phyloP scores from a whole-genome alignment of 1,140 invertebrate species.

The Nephila pilipes region DNA sequence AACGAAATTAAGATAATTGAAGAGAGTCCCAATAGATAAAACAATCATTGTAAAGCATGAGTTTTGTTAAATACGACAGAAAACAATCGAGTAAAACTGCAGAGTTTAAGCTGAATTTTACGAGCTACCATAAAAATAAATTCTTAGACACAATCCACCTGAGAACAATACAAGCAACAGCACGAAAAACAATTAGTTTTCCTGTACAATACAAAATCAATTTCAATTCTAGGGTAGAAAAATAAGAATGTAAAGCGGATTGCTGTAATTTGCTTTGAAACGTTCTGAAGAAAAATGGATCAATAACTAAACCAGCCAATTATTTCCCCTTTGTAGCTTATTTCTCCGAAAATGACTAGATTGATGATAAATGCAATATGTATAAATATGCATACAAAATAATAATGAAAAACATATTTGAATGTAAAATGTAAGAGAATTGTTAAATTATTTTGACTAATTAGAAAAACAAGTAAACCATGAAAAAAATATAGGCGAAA shows the following conservation, averaged over 20 bases:
- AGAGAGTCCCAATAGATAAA: not conserved
- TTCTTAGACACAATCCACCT: not conserved
- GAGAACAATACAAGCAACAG: not conserved
- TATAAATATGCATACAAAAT: too few species aligned
- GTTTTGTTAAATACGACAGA: not conserved
- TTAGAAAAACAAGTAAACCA: too few species aligned
- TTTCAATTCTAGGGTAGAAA: not conserved
- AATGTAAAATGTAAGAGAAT: too few species aligned
- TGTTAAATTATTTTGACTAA: too few species aligned
- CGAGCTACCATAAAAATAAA: not conserved
- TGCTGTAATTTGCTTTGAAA: not conserved
- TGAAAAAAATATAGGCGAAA: too few species aligned
- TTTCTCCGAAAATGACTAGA: too few species aligned
- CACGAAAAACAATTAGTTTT: not conserved
- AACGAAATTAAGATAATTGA: too few species aligned
- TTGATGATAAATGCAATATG: too few species aligned
- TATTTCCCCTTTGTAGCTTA: too few species aligned
- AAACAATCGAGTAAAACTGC: not conserved
- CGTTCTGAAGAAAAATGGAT: too few species aligned
- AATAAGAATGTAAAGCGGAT: not conserved
- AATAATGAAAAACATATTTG: too few species aligned
- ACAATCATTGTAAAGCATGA: not conserved
- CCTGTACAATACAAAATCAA: not conserved
- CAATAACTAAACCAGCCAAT: too few species aligned
- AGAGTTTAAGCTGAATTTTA: not conserved